phyloP scores from a whole-genome alignment of 2,113 vertebrate species.

The Phalacrocorax aristotelis region DNA sequence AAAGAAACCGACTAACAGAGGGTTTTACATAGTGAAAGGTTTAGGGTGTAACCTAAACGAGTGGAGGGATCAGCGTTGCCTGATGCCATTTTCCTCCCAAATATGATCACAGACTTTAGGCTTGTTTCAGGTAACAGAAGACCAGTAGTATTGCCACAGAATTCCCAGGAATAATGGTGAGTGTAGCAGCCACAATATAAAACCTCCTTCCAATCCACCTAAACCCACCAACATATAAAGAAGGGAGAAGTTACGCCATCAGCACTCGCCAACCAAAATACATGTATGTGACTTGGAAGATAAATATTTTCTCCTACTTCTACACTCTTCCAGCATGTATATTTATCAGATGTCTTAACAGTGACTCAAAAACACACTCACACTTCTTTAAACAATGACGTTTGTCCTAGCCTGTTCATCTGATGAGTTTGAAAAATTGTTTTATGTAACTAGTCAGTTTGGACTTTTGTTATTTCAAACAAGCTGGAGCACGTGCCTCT shows the following conservation, averaged over 20 bases:
- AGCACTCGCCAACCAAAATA: neutral
- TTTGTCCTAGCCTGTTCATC: neutral
- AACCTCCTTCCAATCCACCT: neutral
- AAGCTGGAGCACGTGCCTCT: neutral
- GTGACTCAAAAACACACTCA: neutral
- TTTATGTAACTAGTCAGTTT: slow-evolving; percentile 15
- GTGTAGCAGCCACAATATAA: neutral
- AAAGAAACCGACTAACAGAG: neutral
- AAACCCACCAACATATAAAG: neutral
- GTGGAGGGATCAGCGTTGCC: neutral
- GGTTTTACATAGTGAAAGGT: neutral
- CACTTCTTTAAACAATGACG: neutral
- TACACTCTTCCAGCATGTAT: neutral
- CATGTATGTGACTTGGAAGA: neutral
- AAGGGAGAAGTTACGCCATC: neutral
- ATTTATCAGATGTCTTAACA: neutral
- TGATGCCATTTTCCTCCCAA: neutral
- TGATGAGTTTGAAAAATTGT: neutral
- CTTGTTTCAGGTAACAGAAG: neutral
- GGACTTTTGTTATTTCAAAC: slow-evolving; percentile 9
- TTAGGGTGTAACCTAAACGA: neutral
- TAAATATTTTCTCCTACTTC: slow-evolving; percentile 3
- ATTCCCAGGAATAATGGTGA: neutral
- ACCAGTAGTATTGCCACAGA: neutral
- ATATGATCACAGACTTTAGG: neutral